Evolutionary conservation across 1,140 invertebrate species (phyloP).

Genomic region (Gonioctena quinquepunctata): DNA sequence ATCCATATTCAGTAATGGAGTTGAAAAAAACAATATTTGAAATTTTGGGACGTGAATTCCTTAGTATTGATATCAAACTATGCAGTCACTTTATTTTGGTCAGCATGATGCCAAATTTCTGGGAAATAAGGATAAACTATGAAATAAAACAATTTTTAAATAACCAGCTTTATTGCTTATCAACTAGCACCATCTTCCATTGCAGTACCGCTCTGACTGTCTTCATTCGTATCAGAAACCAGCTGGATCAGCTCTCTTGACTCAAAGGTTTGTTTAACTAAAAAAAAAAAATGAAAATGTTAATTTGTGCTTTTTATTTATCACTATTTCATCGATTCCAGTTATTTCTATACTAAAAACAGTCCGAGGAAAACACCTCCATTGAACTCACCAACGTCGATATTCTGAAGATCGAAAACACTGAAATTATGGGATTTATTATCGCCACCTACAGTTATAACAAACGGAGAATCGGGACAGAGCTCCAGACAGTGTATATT

Average conservation of each 20-base stretch:
- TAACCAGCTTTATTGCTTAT: background rate
- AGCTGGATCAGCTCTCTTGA: conserved; percentile 39
- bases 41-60: too few species aligned
- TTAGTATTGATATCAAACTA: too few species aligned
- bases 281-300: conserved; percentile 27
- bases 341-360: background rate
- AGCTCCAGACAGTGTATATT: conserved; percentile 72
- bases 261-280: conserved; percentile 48
- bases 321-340: too few species aligned
- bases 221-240: conserved; percentile 25
- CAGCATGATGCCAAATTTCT: too few species aligned
- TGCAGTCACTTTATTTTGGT: too few species aligned
- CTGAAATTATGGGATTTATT: conserved; percentile 78
- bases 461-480: conserved; percentile 81
- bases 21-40: too few species aligned
- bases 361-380: background rate
- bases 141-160: background rate
- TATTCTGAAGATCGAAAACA: conserved; percentile 73
- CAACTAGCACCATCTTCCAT: background rate
- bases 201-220: background rate
- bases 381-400: conserved; percentile 68
- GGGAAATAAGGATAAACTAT: background rate
- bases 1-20: too few species aligned
- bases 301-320: too few species aligned
- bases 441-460: conserved; percentile 81